Evolutionary conservation across 1,140 invertebrate species (phyloP), one percentile per base, ranked within the genome.

Genomic region (Oryzaephilus surinamensis): DNA sequence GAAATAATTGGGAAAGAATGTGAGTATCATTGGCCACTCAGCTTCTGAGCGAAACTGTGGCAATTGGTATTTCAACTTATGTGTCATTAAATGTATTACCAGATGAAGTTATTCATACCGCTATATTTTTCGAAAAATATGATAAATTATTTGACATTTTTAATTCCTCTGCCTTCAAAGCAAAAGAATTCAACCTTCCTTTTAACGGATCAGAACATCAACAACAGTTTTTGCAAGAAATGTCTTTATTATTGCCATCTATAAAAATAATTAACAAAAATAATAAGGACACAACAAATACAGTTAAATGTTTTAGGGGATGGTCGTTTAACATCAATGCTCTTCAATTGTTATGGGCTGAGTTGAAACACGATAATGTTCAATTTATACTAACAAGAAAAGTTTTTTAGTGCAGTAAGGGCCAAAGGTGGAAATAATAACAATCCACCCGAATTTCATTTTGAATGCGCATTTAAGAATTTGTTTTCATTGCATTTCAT

Each of bases 1-100:
- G 41, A 6, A 14, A 21, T 0, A 48, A 51, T 31, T 44, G 51
- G 5, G 10, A 28, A 6, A 52, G 49, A 36, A 57, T 55, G 52
- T 54, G 50, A 24, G 51, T 59, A 0, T 52, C 48, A 38, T 50
- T 31, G 21, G 48, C 43, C 1, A 41, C 47, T 2, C 55, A 57
- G 41, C 29, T 56, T 6, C 50, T 55, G 14, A 57, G 55, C 29
- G 19, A 40, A 20, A 46, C 43, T 26, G 48, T 56, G 5, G 36
- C 50, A 8, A 18, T 23, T 7, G 43, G 18, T 36, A 50, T 59
- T 41, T 16, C 29, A n/a, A 6, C 17, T n/a, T 32, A n/a, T 8
- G 6, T 32, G 7, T 4, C 11, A 32, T 32, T 32, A 14, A 16
- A 16, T 16, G 7, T 12, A 4, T 17, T 32, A 6, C 17, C 17